A percentile compares a stretch with the other conserved stretches of the same genome.
Conservation (phyloP, 1,140 invertebrate species). For the Drosophila truncata region DNA sequence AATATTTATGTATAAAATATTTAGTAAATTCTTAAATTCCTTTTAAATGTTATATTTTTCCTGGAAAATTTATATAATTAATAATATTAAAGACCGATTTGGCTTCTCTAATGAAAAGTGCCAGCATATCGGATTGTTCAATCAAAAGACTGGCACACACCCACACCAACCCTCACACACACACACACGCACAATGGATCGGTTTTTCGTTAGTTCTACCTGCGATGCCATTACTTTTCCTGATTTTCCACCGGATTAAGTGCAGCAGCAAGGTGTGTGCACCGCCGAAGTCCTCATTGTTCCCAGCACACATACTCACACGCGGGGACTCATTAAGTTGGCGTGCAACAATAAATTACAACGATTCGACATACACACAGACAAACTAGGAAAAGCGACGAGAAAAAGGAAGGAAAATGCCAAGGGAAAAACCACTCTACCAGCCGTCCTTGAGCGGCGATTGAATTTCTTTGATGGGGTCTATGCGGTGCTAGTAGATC, state of each 20-base stretch:
- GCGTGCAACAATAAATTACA: slow-evolving; percentile 79
- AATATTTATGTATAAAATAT: background rate
- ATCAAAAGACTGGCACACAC: slow-evolving; percentile 51
- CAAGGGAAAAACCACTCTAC: slow-evolving; percentile 9
- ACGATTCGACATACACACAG: slow-evolving; percentile 64
- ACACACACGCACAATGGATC: slow-evolving; percentile 27
- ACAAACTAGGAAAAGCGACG: slow-evolving; percentile 7
- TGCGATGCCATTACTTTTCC: slow-evolving; percentile 66
- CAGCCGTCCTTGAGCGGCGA: slow-evolving; percentile 18
- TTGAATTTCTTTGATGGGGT: slow-evolving; percentile 13
- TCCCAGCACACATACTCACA: slow-evolving; percentile 23
- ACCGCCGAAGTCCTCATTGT: slow-evolving; percentile 47
- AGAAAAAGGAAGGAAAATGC: slow-evolving; percentile 5
- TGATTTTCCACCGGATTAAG: slow-evolving; percentile 80
- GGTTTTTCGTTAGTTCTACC: slow-evolving; percentile 35
- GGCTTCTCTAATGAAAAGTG: slow-evolving; percentile 15
- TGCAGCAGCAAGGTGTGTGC: slow-evolving; percentile 30
- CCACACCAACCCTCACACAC: slow-evolving; percentile 27
- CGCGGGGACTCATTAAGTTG: slow-evolving; percentile 71
- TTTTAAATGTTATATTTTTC: background rate
- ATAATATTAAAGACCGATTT: background rate
- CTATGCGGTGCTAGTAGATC: slow-evolving; percentile 7
- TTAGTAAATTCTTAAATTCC: background rate
- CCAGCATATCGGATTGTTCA: slow-evolving; percentile 47
- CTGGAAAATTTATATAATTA: background rate